These are phyloP conservation scores for Micropoecilia bifurca DNA, from an alignment of 2,797 vertebrate genomes.

Conservation along the genomic window DNA sequence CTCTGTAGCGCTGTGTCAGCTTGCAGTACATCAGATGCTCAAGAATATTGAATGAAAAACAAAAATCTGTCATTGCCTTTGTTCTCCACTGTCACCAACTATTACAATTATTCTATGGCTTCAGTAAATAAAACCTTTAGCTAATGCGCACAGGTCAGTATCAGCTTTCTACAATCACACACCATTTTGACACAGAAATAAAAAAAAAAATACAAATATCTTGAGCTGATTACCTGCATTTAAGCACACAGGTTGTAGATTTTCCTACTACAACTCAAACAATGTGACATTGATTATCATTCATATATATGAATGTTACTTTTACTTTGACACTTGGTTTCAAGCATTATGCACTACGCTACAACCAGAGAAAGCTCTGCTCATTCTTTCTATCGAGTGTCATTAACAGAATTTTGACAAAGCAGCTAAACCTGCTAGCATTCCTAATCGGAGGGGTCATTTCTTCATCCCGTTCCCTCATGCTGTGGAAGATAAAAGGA, in stretches of 20 bases:
- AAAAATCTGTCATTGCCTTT: not conserved
- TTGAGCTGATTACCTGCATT: not conserved
- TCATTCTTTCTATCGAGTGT: too few relatives aligned
- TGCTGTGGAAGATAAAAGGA: not conserved
- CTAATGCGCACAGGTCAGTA: not conserved
- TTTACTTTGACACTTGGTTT: too few relatives aligned
- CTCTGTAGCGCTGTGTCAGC: not conserved
- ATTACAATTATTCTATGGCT: not conserved
- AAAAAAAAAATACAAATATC: not conserved
- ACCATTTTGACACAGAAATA: not conserved
- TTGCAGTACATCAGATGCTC: not conserved
- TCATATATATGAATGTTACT: not conserved
- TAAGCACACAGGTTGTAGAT: not conserved
- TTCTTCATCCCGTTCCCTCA: not conserved
- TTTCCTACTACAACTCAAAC: not conserved
- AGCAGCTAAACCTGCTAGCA: not conserved
- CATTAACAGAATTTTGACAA: not conserved
- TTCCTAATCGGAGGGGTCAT: not conserved
- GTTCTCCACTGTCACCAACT: conserved; percentile 6
- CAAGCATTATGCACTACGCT: too few relatives aligned
- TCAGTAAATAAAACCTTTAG: not conserved
- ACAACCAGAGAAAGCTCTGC: too few relatives aligned
- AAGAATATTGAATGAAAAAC: conserved; percentile 3
- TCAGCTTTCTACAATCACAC: not conserved
- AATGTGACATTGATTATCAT: not conserved